phyloP scores from a whole-genome alignment of 2,888 invertebrate species.

The Leptogaster cylindrica region DNA sequence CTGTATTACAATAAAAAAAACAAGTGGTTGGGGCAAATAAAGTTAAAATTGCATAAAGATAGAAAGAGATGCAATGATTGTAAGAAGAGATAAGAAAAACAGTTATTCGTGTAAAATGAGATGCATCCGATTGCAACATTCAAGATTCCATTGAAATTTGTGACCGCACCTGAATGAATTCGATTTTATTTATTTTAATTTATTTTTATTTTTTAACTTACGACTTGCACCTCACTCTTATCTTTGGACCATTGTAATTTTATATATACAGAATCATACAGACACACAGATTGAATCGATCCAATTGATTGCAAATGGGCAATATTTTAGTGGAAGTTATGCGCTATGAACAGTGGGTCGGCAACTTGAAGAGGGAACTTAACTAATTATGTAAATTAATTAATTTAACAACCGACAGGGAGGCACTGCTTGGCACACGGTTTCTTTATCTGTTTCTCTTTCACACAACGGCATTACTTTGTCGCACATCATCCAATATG shows the following conservation, averaged over 20 bases:
- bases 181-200: too few relatives aligned
- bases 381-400: conserved; percentile 41
- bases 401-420: conserved; percentile 15
- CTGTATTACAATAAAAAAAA: too few relatives aligned
- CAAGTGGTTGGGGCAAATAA: too few relatives aligned
- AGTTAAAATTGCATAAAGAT: too few relatives aligned
- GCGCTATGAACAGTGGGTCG: conserved; percentile 20
- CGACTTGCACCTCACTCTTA: background rate
- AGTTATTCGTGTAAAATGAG: conserved; percentile 8
- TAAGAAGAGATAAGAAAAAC: background rate
- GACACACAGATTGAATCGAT: conserved; percentile 26
- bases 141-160: conserved; percentile 13
- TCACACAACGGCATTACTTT: too few relatives aligned
- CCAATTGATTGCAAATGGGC: conserved; percentile 42
- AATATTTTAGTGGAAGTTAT: conserved; percentile 37
- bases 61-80: background rate
- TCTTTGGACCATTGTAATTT: conserved; percentile 31
- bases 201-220: too few relatives aligned
- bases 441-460: too few relatives aligned
- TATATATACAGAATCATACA: too few relatives aligned
- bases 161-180: conserved; percentile 15
- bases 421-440: background rate
- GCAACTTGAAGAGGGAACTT: conserved; percentile 13
- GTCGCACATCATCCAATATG: too few relatives aligned
- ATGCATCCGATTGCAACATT: conserved; percentile 9